These are phyloP conservation scores for Ommatoiulus sabulosus DNA, from an alignment of 2,888 invertebrate genomes.

Conservation along the genomic window DNA sequence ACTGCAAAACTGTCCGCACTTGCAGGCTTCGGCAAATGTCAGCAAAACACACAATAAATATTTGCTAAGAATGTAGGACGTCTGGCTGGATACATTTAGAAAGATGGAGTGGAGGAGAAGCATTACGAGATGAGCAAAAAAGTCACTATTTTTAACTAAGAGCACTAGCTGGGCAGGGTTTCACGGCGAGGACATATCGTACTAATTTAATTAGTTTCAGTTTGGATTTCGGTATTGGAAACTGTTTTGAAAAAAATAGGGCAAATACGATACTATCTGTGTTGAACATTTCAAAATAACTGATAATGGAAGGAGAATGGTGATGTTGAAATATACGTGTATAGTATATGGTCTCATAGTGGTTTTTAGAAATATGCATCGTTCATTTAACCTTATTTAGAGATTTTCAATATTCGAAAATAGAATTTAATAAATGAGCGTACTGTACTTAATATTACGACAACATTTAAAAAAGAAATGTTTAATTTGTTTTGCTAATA, in stretches of 20 bases:
- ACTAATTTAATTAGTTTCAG: neutral
- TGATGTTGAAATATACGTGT: too few species aligned
- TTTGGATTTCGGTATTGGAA: neutral
- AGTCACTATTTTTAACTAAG: neutral
- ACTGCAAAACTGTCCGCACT: constrained; percentile 6
- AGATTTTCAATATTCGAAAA: too few species aligned
- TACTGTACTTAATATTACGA: too few species aligned
- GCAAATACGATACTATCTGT: too few species aligned
- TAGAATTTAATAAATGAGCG: too few species aligned
- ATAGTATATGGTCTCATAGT: too few species aligned
- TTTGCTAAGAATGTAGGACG: constrained; percentile 20
- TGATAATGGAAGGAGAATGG: too few species aligned
- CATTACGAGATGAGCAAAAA: neutral
- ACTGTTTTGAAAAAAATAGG: neutral
- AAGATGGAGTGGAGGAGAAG: neutral
- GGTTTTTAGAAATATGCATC: too few species aligned
- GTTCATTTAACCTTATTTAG: too few species aligned
- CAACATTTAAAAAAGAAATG: too few species aligned
- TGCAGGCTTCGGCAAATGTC: constrained; percentile 14
- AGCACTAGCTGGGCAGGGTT: neutral
- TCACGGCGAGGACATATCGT: neutral
- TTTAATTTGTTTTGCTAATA: too few species aligned
- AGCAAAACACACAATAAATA: constrained; percentile 34
- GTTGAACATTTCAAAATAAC: too few species aligned
- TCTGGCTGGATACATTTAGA: constrained; percentile 28